phyloP scores from a whole-genome alignment of 1,140 invertebrate species.

The Diachasmimorpha longicaudata region DNA sequence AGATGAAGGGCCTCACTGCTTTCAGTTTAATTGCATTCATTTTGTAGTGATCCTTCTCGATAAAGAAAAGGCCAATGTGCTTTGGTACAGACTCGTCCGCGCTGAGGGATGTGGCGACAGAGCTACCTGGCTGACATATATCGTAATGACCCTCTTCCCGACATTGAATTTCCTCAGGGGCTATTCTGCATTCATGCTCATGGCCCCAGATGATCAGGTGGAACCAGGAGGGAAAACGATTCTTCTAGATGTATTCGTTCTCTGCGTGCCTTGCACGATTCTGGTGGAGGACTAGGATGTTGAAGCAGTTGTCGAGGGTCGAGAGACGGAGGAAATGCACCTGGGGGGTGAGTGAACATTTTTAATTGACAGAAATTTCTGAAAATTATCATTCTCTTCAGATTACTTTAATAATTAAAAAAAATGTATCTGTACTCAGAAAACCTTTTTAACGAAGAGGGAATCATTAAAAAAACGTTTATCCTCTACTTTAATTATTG shows the following conservation, averaged over 20 bases:
- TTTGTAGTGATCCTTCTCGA: constrained; percentile 75
- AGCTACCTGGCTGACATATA: constrained; percentile 93
- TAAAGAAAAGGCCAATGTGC: constrained; percentile 80
- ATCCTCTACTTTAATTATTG: background rate
- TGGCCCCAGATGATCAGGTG: constrained; percentile 98
- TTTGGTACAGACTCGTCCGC: constrained; percentile 87
- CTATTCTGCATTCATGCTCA: constrained; percentile 93
- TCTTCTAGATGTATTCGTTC: constrained; percentile 85
- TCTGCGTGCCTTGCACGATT: constrained; percentile 81
- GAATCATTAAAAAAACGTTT: background rate
- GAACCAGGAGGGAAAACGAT: constrained; percentile 83
- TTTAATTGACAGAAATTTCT: too few species aligned
- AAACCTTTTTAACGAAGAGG: background rate
- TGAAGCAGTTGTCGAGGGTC: constrained; percentile 82
- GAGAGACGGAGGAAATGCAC: constrained; percentile 74
- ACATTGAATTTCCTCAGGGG: constrained; percentile 67
- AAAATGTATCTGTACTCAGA: too few species aligned
- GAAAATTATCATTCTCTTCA: too few species aligned
- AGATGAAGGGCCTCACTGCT: constrained; percentile 89
- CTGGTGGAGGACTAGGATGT: constrained; percentile 95
- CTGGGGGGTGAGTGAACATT: constrained; percentile 32
- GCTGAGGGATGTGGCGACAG: constrained; percentile 92
- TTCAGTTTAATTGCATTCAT: constrained; percentile 76
- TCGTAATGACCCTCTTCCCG: constrained; percentile 62
- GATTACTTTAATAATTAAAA: too few species aligned